Evolutionary conservation across 2,797 vertebrate genomes (phyloP).

Genomic region (Phylloscopus collybita): DNA sequence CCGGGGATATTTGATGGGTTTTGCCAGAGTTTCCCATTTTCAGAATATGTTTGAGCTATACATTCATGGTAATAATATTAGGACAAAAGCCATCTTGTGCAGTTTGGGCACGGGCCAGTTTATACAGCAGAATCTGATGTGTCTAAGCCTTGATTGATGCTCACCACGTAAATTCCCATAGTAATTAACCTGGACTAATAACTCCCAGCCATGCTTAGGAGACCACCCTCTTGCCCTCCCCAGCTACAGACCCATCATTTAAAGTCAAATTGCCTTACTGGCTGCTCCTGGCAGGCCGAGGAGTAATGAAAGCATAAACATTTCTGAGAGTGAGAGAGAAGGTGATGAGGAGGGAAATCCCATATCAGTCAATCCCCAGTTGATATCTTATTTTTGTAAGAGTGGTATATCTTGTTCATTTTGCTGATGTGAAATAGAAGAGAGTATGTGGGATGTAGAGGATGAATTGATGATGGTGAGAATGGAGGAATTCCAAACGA

Average conservation of each 20-base stretch:
- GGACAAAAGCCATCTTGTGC: not conserved
- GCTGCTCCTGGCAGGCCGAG: not conserved
- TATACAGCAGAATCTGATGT: constrained; percentile 10
- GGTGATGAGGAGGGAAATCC: not conserved
- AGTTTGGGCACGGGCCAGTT: constrained; percentile 17
- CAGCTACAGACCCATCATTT: constrained; percentile 33
- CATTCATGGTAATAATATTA: not conserved
- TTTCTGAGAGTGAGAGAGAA: not conserved
- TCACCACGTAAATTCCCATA: not conserved
- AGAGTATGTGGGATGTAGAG: not conserved
- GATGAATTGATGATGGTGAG: not conserved
- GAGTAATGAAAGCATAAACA: not conserved
- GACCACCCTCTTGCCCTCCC: constrained; percentile 21
- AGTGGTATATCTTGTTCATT: not conserved
- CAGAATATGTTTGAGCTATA: not conserved
- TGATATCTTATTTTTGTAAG: not conserved
- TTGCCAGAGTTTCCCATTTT: not conserved
- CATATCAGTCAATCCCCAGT: not conserved
- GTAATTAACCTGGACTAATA: constrained; percentile 51
- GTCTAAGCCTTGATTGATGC: constrained; percentile 37
- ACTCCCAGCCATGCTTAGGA: constrained; percentile 10
- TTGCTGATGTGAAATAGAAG: not conserved
- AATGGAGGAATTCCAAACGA: not conserved
- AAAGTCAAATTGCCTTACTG: constrained; percentile 20
- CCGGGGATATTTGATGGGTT: not conserved